phyloP scores from a whole-genome alignment of 2,113 vertebrate genomes.

The Python bivittatus region DNA sequence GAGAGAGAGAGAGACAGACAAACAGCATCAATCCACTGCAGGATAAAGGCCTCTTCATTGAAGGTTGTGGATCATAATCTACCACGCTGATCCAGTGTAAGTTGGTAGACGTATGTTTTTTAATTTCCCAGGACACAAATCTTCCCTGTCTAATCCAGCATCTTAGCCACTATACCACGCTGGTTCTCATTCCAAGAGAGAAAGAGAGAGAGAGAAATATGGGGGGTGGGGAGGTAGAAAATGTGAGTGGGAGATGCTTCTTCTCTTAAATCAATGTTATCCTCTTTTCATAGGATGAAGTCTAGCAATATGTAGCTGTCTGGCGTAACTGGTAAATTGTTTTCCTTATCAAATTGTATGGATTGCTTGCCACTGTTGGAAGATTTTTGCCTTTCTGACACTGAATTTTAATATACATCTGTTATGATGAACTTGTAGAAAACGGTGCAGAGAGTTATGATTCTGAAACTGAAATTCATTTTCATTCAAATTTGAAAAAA shows the following conservation, averaged over 20 bases:
- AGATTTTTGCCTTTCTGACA: background rate
- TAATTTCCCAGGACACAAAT: background rate
- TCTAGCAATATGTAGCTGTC: background rate
- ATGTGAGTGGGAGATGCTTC: background rate
- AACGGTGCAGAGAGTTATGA: background rate
- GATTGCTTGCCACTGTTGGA: background rate
- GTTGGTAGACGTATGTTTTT: background rate
- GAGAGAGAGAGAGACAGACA: background rate
- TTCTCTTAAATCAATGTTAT: background rate
- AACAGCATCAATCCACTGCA: no score
- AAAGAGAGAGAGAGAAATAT: no score
- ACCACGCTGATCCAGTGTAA: background rate
- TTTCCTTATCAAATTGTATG: background rate
- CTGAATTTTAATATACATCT: background rate
- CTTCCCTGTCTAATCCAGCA: no score
- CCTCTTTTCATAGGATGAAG: background rate
- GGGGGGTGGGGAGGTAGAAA: no score
- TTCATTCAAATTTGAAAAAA: no score
- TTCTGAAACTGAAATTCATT: no score
- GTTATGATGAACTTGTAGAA: background rate
- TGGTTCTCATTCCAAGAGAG: no score
- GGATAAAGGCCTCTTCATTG: background rate
- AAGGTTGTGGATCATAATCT: background rate
- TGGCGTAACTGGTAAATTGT: background rate
- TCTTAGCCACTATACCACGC: no score